These are phyloP conservation scores for Ariopsis seemanni DNA, from an alignment of 2,113 vertebrate species.

Conservation along the genomic window DNA sequence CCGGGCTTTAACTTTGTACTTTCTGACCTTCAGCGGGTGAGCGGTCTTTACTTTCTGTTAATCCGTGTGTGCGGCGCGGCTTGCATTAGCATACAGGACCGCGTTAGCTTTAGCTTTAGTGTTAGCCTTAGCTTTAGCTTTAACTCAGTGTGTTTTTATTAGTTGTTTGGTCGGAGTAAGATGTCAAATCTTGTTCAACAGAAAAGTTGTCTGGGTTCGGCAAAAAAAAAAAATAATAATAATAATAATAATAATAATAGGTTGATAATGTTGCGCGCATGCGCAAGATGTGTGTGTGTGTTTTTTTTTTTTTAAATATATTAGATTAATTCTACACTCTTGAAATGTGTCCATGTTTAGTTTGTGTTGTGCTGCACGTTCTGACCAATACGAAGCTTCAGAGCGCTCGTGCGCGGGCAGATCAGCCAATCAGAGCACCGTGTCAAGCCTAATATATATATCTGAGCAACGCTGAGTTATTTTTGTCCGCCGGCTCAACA, in stretches of 20 bases:
- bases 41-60: constrained; percentile 48
- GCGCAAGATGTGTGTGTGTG: too few relatives aligned
- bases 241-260: too few relatives aligned
- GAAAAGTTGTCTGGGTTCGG: too few relatives aligned
- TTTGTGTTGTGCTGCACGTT: constrained; percentile 52
- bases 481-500: constrained; percentile 41
- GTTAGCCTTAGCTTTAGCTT: too few relatives aligned
- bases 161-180: too few relatives aligned
- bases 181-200: too few relatives aligned
- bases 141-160: background rate
- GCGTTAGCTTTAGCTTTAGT: too few relatives aligned
- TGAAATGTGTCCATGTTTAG: constrained; percentile 66
- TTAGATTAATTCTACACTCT: too few relatives aligned
- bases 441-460: background rate
- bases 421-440: background rate
- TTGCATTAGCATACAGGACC: background rate
- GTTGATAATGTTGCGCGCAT: too few relatives aligned
- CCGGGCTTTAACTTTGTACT: constrained; percentile 61
- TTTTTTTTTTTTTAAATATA: too few relatives aligned
- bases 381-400: constrained; percentile 20
- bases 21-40: constrained; percentile 82
- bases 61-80: background rate
- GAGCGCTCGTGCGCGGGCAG: background rate
- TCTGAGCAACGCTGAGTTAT: constrained; percentile 45
- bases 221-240: too few relatives aligned